Evolutionary conservation across 2,888 invertebrate genomes (phyloP).

Genomic region (Diachrysia chrysitis): DNA sequence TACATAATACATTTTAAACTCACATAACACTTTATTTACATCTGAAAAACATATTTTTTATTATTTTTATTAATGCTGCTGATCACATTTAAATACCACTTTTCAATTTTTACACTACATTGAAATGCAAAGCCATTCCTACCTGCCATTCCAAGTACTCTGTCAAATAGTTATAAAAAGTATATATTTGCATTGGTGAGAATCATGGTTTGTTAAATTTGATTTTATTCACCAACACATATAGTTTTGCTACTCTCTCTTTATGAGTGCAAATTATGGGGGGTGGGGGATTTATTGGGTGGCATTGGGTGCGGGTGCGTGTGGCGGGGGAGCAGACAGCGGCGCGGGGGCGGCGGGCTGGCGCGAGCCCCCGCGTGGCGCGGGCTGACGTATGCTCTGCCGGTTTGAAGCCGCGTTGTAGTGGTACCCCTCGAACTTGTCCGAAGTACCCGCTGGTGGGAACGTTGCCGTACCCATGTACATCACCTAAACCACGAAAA

Average conservation of each 20-base stretch:
- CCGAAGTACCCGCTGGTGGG: constrained; percentile 70
- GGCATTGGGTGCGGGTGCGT: constrained; percentile 66
- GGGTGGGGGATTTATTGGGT: constrained; percentile 63
- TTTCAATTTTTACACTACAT: too few species aligned
- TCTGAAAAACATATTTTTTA: constrained; percentile 25
- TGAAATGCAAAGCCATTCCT: constrained; percentile 6
- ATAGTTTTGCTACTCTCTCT: not conserved
- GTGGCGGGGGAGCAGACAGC: constrained; percentile 67
- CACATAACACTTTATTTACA: constrained; percentile 58
- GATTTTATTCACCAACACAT: not conserved
- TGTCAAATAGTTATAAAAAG: not conserved
- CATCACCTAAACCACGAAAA: constrained; percentile 73
- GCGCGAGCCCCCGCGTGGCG: constrained; percentile 70
- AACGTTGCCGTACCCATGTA: constrained; percentile 86
- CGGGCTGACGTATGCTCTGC: constrained; percentile 78
- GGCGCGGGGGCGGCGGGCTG: constrained; percentile 63
- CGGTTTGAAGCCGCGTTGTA: constrained; percentile 86
- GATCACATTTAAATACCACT: too few species aligned
- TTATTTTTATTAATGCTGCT: constrained; percentile 22
- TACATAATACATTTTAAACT: not conserved
- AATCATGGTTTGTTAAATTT: not conserved
- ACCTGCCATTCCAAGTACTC: too few species aligned
- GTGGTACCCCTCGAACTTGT: constrained; percentile 86
- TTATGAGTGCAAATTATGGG: not conserved
- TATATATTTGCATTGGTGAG: constrained; percentile 4